Percentiles rank a stretch among this genome's conserved stretches.
Evolutionary conservation across 2,888 invertebrate genomes (phyloP).

Genomic region (Julus scandinavius): DNA sequence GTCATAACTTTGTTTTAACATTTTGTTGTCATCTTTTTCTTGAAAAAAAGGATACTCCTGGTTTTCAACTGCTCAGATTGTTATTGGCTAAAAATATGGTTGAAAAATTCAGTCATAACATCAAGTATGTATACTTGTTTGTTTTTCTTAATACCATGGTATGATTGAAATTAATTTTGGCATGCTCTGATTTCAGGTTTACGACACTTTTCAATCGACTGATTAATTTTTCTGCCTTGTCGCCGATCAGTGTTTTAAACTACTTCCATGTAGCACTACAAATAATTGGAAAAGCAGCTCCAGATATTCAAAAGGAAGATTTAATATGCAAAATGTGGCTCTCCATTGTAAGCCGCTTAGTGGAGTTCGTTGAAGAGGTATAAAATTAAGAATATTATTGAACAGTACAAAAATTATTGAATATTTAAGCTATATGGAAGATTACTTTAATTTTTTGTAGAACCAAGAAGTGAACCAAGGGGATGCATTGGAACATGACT

Average conservation of each 20-base stretch:
- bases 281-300: background rate
- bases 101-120: background rate
- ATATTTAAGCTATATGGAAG: too few species aligned
- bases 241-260: background rate
- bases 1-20: background rate
- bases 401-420: too few species aligned
- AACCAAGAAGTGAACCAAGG: constrained; percentile 56
- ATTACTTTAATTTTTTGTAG: constrained; percentile 53
- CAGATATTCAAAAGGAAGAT: background rate
- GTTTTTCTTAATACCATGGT: background rate
- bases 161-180: background rate
- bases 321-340: constrained; percentile 32
- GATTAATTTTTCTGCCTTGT: background rate
- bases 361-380: constrained; percentile 34
- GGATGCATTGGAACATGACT: constrained; percentile 56
- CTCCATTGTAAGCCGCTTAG: background rate
- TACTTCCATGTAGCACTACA: background rate
- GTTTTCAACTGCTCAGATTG: background rate
- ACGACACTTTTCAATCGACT: constrained; percentile 23
- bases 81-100: background rate
- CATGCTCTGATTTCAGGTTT: background rate
- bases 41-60: background rate
- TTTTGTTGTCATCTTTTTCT: background rate
- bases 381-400: background rate
- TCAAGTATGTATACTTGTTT: background rate